A percentile compares a stretch with the other conserved stretches of the same genome.
Conservation (phyloP, 2,113 vertebrate species). For the Willisornis vidua region DNA sequence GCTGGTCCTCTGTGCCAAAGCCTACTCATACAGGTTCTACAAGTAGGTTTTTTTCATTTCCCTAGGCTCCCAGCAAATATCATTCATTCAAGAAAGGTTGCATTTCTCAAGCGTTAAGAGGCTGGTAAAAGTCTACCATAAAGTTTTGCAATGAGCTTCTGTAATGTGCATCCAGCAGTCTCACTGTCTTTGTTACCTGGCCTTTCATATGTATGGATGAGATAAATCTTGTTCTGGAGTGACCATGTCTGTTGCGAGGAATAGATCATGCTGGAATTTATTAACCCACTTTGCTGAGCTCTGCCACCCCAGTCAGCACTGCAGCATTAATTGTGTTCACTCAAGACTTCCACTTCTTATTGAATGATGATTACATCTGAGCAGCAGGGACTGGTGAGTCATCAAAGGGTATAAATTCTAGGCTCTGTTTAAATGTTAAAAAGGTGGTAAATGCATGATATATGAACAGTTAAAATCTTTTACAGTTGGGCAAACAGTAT, state of each 20-base stretch:
- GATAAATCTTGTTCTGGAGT: neutral
- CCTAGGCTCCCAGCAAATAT: neutral
- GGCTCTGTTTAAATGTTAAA: conserved; percentile 46
- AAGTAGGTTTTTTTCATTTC: neutral
- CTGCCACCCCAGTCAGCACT: neutral
- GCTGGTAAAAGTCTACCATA: neutral
- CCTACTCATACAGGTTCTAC: neutral
- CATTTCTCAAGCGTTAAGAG: neutral
- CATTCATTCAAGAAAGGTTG: neutral
- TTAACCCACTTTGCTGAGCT: conserved; percentile 7
- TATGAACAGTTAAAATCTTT: conserved; percentile 27
- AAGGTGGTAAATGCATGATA: conserved; percentile 44
- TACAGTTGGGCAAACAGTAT: neutral
- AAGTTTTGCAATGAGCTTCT: neutral
- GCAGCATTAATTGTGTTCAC: neutral
- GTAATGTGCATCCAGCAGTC: neutral
- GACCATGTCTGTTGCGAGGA: neutral
- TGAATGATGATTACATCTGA: conserved; percentile 49
- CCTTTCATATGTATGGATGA: neutral
- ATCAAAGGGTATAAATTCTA: conserved; percentile 36
- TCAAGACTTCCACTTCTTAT: neutral
- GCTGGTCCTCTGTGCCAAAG: neutral
- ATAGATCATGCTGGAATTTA: neutral
- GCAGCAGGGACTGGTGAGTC: conserved; percentile 24
- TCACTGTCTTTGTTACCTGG: neutral